Percentiles rank a stretch among this genome's conserved stretches.
phyloP scores from a whole-genome alignment of 2,113 vertebrate genomes.

The Paratilapia polleni region DNA sequence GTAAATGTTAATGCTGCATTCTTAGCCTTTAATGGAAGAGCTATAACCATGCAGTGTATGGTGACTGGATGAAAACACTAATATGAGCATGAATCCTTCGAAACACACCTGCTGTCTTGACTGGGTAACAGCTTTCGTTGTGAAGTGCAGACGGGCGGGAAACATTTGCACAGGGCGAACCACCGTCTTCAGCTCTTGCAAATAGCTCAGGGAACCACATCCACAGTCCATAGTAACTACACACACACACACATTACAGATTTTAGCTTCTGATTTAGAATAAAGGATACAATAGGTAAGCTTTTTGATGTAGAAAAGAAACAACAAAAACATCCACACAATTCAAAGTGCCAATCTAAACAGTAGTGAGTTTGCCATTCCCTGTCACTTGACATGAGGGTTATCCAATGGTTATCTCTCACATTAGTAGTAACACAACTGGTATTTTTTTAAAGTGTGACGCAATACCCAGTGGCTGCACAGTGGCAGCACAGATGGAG shows the following conservation, averaged over 20 bases:
- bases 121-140: constrained; percentile 75
- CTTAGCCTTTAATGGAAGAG: background rate
- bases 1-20: background rate
- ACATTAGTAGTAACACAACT: background rate
- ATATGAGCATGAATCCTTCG: background rate
- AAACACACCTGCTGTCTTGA: constrained; percentile 75
- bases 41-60: background rate
- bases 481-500: background rate
- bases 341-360: background rate
- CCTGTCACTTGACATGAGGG: background rate
- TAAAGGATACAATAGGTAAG: background rate
- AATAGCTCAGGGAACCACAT: constrained; percentile 84
- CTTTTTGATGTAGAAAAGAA: background rate
- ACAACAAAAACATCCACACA: background rate
- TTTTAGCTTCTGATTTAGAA: background rate
- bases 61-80: background rate
- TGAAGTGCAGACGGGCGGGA: constrained; percentile 6
- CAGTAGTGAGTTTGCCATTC: background rate
- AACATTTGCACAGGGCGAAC: constrained; percentile 74
- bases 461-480: background rate
- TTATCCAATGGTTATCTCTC: background rate
- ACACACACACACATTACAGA: background rate
- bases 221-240: constrained; percentile 83
- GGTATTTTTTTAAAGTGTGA: background rate
- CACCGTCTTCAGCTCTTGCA: constrained; percentile 65